phyloP scores from a whole-genome alignment of 2,797 vertebrate species.

The Dallia pectoralis region DNA sequence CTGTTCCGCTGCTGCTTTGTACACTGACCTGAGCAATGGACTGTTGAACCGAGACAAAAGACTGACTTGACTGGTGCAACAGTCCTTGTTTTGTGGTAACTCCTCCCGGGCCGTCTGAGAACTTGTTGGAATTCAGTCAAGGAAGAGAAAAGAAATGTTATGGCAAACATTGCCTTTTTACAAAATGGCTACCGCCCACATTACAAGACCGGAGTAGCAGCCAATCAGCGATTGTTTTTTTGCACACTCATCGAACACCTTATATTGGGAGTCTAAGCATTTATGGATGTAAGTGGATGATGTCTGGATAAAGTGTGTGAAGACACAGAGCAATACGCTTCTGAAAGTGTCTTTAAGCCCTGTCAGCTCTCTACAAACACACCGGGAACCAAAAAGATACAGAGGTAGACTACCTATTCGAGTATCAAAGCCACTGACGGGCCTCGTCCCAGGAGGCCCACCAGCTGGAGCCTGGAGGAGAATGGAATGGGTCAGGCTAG shows the following conservation, averaged over 20 bases:
- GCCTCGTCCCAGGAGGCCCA: conserved; percentile 58
- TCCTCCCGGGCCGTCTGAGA: background rate
- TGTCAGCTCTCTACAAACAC: conserved; percentile 48
- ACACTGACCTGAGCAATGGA: conserved; percentile 56
- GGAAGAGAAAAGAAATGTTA: conserved; percentile 6
- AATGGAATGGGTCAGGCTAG: conserved; percentile 28
- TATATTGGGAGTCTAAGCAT: conserved; percentile 16
- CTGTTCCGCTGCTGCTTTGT: conserved; percentile 43
- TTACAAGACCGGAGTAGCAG: background rate
- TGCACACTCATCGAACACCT: background rate
- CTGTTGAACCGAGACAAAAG: conserved; percentile 40
- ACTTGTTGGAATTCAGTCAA: background rate
- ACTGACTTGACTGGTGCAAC: conserved; percentile 15
- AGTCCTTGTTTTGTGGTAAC: conserved; percentile 29
- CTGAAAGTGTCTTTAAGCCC: conserved; percentile 58
- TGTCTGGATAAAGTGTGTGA: conserved; percentile 20
- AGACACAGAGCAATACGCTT: conserved; percentile 53
- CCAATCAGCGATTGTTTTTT: background rate
- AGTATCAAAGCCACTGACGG: conserved; percentile 47
- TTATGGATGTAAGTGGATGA: conserved; percentile 5
- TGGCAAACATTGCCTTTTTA: conserved; percentile 8
- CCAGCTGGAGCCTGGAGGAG: conserved; percentile 43
- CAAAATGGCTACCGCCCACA: background rate
- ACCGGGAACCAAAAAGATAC: conserved; percentile 22
- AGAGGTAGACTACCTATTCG: conserved; percentile 44